Conservation (phyloP, 2,113 vertebrate genomes). For the Bos javanicus region DNA sequence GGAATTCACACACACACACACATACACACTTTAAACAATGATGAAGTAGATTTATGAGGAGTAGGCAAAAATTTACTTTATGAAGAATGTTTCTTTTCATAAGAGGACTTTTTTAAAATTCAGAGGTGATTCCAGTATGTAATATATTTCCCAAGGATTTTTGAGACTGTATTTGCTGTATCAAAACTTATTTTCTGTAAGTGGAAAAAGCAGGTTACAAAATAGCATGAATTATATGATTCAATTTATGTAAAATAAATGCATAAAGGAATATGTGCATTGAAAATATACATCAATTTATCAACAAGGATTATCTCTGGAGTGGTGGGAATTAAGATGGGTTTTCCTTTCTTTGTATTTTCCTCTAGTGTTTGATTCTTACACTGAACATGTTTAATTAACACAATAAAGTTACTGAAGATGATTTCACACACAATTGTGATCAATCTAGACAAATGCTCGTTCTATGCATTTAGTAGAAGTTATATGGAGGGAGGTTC, state of each 20-base stretch:
- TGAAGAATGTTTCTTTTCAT: not conserved
- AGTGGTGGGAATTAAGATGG: not conserved
- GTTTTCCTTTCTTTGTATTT: slow-evolving; percentile 6
- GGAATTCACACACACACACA: not conserved
- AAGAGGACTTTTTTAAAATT: not conserved
- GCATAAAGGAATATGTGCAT: not conserved
- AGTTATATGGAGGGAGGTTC: not conserved
- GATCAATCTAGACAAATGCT: not conserved
- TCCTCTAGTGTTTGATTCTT: not conserved
- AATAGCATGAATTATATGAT: not conserved
- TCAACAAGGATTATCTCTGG: not conserved
- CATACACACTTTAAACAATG: not conserved
- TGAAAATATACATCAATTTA: not conserved
- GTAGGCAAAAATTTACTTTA: not conserved
- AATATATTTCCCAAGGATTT: not conserved
- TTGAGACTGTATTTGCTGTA: not conserved
- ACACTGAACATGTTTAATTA: not conserved
- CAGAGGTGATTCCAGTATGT: not conserved
- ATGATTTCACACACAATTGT: not conserved
- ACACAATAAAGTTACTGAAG: slow-evolving; percentile 21
- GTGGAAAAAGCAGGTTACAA: not conserved
- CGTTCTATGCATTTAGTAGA: not conserved
- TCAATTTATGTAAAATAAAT: not conserved
- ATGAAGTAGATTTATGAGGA: not conserved
- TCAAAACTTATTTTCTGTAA: not conserved